Evolutionary conservation across 2,888 invertebrate genomes (phyloP).

Genomic region (Zaprionus obscuricornis): DNA sequence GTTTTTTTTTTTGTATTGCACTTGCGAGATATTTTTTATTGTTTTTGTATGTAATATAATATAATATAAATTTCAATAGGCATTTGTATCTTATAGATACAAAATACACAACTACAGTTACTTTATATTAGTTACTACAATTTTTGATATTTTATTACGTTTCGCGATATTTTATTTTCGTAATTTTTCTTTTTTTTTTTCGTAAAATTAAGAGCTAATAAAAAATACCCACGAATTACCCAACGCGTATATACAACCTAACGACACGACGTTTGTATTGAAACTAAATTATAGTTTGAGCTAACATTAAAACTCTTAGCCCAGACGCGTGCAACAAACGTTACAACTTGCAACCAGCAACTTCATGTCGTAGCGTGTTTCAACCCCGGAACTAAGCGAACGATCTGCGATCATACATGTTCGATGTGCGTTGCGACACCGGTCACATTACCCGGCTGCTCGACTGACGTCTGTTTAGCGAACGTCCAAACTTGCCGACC

Average conservation of each 20-base stretch:
- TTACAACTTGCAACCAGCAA: background rate
- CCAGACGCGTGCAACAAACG: background rate
- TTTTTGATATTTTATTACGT: conserved; percentile 29
- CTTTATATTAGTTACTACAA: no score
- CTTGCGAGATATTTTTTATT: no score
- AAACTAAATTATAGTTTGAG: conserved; percentile 40
- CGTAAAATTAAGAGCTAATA: conserved; percentile 2
- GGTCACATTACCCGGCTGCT: no score
- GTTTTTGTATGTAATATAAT: conserved; percentile 30
- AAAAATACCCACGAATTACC: conserved; percentile 32
- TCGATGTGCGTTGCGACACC: no score
- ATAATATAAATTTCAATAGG: conserved; percentile 15
- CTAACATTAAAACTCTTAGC: background rate
- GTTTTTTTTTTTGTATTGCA: conserved; percentile 56
- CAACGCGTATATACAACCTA: conserved; percentile 67
- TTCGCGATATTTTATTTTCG: conserved; percentile 15
- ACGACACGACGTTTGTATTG: conserved; percentile 53
- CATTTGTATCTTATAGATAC: conserved; percentile 45
- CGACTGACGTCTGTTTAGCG: background rate
- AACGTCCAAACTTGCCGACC: no score
- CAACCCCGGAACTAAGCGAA: conserved; percentile 30
- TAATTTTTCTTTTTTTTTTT: conserved; percentile 19
- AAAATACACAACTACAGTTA: conserved; percentile 17
- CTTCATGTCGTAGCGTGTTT: conserved; percentile 10
- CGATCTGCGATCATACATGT: conserved; percentile 50